Percentiles rank a stretch among this genome's conserved stretches.
Conservation (phyloP, 2,797 vertebrate genomes). For the Hippoglossus hippoglossus region DNA sequence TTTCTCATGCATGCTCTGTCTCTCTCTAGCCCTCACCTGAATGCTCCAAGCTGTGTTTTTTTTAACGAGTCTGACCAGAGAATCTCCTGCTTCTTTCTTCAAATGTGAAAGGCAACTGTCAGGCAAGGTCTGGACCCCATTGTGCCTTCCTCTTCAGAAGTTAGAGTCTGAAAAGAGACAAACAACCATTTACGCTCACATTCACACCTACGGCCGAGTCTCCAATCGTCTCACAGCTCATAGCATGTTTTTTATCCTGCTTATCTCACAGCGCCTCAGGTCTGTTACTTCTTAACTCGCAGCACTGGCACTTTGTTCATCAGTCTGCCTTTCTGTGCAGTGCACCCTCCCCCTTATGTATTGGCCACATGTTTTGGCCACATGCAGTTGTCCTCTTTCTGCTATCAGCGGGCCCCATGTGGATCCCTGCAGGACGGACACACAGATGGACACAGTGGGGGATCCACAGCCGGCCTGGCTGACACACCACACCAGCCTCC, state of each 20-base stretch:
- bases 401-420: conserved; percentile 64
- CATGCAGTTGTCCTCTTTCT: conserved; percentile 59
- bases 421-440: conserved; percentile 65
- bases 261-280: not conserved
- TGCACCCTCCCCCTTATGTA: conserved; percentile 62
- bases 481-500: conserved; percentile 24
- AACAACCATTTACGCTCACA: no score
- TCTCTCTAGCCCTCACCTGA: no score
- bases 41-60: no score
- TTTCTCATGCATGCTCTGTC: no score
- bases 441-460: conserved; percentile 80
- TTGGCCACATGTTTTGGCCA: conserved; percentile 75
- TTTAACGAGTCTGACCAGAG: no score
- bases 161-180: no score
- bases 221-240: no score
- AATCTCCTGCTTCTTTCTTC: no score
- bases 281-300: not conserved
- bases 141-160: no score
- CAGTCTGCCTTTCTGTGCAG: conserved; percentile 11
- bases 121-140: no score
- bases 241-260: not conserved
- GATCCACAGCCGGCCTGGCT: conserved; percentile 57
- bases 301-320: conserved; percentile 10
- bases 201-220: not conserved
- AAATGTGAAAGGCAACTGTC: no score